phyloP scores from a whole-genome alignment of 2,797 vertebrate species.

The Rachycentron canadum region DNA sequence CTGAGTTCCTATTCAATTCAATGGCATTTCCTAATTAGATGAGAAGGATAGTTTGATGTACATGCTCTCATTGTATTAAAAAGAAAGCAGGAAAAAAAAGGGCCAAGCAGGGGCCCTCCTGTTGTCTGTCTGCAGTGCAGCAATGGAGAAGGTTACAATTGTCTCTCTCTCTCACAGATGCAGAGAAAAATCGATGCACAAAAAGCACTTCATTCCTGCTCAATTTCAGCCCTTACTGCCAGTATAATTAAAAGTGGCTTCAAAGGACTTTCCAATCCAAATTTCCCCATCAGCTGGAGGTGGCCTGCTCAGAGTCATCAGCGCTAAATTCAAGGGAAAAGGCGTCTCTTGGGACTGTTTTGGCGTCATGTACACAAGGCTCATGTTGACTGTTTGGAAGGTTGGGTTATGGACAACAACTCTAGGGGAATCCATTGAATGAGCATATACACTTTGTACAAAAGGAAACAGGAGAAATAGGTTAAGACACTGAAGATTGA shows the following conservation, averaged over 20 bases:
- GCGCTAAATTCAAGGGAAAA: slow-evolving; percentile 40
- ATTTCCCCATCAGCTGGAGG: slow-evolving; percentile 58
- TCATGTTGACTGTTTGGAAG: slow-evolving; percentile 56
- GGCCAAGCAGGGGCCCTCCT: slow-evolving; percentile 1
- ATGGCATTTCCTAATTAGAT: slow-evolving; percentile 71
- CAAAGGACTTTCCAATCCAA: slow-evolving; percentile 59
- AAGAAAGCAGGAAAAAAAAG: slow-evolving; percentile 27
- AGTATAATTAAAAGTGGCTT: slow-evolving; percentile 83
- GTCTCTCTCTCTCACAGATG: slow-evolving; percentile 61
- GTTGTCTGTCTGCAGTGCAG: slow-evolving; percentile 68
- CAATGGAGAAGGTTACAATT: slow-evolving; percentile 55
- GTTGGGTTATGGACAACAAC: slow-evolving; percentile 62
- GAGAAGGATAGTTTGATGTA: slow-evolving; percentile 61
- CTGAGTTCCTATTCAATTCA: slow-evolving; percentile 45
- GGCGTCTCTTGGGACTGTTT: slow-evolving; percentile 30
- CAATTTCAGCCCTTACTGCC: slow-evolving; percentile 79
- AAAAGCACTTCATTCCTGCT: slow-evolving; percentile 81
- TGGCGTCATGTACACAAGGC: slow-evolving; percentile 29
- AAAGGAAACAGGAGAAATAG: not conserved
- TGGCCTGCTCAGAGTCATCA: slow-evolving; percentile 61
- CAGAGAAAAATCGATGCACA: slow-evolving; percentile 78
- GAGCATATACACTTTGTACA: slow-evolving; percentile 6
- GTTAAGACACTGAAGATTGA: slow-evolving; percentile 5
- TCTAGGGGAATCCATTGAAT: slow-evolving; percentile 34
- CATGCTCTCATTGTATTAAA: slow-evolving; percentile 66